Evolutionary conservation across 2,888 invertebrate species (phyloP).

Genomic region (Drosophila bunnanda): DNA sequence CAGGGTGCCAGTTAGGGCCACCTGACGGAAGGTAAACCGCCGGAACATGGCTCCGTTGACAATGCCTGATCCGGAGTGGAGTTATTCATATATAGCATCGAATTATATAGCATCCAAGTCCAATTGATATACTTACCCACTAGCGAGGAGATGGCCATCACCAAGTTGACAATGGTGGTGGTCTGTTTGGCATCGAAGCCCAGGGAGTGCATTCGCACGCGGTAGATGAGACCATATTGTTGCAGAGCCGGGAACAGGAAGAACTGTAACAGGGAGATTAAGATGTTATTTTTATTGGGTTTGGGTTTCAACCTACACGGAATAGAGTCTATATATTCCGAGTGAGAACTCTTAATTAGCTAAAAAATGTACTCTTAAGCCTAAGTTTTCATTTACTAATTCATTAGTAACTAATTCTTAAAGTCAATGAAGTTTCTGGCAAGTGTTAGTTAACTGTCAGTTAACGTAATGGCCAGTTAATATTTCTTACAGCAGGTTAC

Average conservation of each 20-base stretch:
- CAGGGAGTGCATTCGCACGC: conserved; percentile 87
- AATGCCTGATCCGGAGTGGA: conserved; percentile 79
- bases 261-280: conserved; percentile 86
- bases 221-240: conserved; percentile 90
- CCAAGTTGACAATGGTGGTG: conserved; percentile 89
- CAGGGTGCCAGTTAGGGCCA: conserved; percentile 87
- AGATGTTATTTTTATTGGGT: too few species aligned
- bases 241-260: conserved; percentile 88
- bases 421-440: too few species aligned
- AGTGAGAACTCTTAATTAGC: too few species aligned
- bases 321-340: too few species aligned
- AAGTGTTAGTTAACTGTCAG: too few species aligned
- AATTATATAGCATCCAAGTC: too few species aligned
- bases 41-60: conserved; percentile 90
- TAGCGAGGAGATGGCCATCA: conserved; percentile 88
- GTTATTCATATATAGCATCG: not conserved
- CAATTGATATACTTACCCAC: conserved; percentile 86
- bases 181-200: conserved; percentile 88
- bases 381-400: too few species aligned
- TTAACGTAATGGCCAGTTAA: too few species aligned
- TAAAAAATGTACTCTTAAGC: too few species aligned
- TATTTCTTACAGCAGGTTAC: too few species aligned
- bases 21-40: conserved; percentile 89
- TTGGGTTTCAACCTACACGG: too few species aligned
- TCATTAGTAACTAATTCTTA: too few species aligned